These are phyloP conservation scores for Cavia porcellus DNA, from an alignment of 2,113 vertebrate genomes.

Conservation along the genomic window DNA sequence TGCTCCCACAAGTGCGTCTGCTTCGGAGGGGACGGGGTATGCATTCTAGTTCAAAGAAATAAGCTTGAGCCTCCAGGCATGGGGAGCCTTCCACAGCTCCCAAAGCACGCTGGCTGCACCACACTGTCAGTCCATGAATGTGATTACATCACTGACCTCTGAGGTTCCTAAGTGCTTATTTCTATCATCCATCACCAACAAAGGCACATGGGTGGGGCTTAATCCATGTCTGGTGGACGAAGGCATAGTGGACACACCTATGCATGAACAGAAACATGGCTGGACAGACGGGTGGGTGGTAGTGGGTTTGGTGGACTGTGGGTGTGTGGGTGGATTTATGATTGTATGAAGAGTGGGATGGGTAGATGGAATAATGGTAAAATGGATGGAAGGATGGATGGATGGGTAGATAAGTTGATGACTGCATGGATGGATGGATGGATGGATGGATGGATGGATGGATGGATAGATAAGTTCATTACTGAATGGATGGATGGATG, in stretches of 20 bases:
- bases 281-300: neutral
- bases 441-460: neutral
- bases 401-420: no score
- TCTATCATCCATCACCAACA: neutral
- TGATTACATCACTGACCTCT: neutral
- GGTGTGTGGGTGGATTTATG: neutral
- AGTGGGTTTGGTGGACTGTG: neutral
- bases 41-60: neutral
- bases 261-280: neutral
- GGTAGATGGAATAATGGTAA: neutral
- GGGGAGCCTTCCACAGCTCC: no score
- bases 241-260: neutral
- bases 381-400: neutral
- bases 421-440: no score
- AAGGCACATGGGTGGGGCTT: neutral
- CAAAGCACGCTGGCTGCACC: neutral
- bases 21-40: neutral
- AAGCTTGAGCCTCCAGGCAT: neutral
- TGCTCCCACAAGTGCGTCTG: neutral
- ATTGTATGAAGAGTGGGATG: neutral
- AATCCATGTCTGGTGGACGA: neutral
- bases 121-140: neutral
- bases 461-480: neutral
- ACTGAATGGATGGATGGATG: neutral
- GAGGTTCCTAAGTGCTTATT: neutral